Percentiles rank a stretch among this genome's conserved stretches.
Evolutionary conservation across 2,797 vertebrate species (phyloP).

Genomic region (Micrastur ruficollis): DNA sequence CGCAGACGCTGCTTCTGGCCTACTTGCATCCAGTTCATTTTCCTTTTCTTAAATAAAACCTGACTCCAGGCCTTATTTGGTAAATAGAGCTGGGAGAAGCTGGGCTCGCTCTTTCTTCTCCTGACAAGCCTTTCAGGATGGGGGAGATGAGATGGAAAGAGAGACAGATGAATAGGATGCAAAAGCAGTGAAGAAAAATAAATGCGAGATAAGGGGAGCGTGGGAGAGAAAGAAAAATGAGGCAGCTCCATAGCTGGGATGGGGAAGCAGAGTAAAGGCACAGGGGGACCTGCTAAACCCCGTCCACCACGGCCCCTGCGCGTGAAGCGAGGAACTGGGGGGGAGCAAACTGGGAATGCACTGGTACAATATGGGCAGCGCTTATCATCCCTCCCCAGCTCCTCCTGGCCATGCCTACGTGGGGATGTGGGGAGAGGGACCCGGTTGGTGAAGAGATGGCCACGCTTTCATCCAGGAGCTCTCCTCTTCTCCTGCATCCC

Average conservation of each 20-base stretch:
- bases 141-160: conserved; percentile 21
- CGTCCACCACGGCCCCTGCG: no score
- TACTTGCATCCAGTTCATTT: conserved; percentile 46
- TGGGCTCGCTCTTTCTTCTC: conserved; percentile 14
- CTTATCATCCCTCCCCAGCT: not conserved
- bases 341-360: not conserved
- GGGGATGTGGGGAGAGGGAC: not conserved
- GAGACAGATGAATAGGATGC: conserved; percentile 20
- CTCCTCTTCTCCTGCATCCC: not conserved
- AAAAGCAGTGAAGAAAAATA: not conserved
- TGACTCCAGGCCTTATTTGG: conserved; percentile 48
- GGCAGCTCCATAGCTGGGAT: not conserved
- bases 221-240: not conserved
- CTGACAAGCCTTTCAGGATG: conserved; percentile 47
- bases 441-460: not conserved
- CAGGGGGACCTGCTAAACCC: not conserved
- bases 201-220: not conserved
- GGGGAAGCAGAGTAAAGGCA: not conserved
- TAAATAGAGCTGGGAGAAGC: conserved; percentile 37
- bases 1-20: not conserved
- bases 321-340: fast-evolving
- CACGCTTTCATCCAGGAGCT: not conserved
- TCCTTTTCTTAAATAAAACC: conserved; percentile 48
- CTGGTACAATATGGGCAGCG: fast-evolving
- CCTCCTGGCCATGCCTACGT: fast-evolving